Base-by-base conservation (phyloP, 2,888 invertebrate genomes). In the Drosophila helvetica region DNA sequence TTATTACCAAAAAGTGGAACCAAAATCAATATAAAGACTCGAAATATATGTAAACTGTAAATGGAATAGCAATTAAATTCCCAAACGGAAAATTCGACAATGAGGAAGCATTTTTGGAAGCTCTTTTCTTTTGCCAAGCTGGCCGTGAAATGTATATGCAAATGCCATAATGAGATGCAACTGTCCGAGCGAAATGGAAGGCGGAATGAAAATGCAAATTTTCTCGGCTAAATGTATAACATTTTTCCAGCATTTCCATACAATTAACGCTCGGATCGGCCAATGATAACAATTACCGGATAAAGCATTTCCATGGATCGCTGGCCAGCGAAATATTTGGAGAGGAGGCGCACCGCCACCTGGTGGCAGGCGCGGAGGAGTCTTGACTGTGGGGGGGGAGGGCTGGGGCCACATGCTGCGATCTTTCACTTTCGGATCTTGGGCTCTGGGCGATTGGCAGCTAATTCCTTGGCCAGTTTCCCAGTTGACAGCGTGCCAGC, bases 61-160 rank as follows among this genome's bases (percentile, higher is more conserved):
- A 33, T 33, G 56, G 25, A 17, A 12, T 6, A 18, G 38, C 15
- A 33, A 33, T 66, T 66, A 43, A 42, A 48, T n/a, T n/a, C n/a
- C n/a, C n/a, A 63, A 86, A 81, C 71, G 75, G 51, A 79, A 64
- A 78, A 75, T 64, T 64, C 59, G 25, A 19, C 57, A 56, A 61
- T 38, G 42, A 66, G 81, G 79, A 81, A 87, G 69, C 59, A 64
- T 68, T 82, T 72, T 70, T 70, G 59, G 51, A 60, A 71, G 70
- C 55, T 74, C 68, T 77, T 81, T 50, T 57, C 64, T 50, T 61
- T 59, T 50, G 66, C 67, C 61, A 74, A 85, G 58, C 76, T 83
- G 86, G 69, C 88, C 86, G 59, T 83, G 88, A 86, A 83, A 83
- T 86, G 75, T 68, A 77, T 62, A 45, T 52, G 50, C 55, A 48